These are phyloP conservation scores for Onychomys arenicola DNA, from an alignment of 2,797 vertebrate species.

Conservation along the genomic window DNA sequence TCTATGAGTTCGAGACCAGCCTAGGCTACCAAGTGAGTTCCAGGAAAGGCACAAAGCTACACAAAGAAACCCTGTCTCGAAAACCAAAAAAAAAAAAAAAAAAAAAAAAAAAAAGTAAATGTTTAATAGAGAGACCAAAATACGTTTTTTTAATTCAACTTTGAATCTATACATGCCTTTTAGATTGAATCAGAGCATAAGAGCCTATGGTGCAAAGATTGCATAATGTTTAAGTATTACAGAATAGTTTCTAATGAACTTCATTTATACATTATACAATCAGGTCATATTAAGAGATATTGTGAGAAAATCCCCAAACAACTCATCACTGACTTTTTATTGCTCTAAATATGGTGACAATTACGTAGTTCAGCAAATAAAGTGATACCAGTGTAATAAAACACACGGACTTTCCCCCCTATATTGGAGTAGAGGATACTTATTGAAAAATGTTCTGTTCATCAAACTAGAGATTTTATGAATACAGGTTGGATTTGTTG, in stretches of 20 bases:
- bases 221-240: neutral
- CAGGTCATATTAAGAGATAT: neutral
- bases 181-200: neutral
- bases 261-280: neutral
- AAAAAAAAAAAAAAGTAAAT: too few relatives aligned
- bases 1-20: too few relatives aligned
- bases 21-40: too few relatives aligned
- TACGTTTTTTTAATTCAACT: neutral
- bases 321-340: neutral
- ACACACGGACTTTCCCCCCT: neutral
- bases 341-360: neutral
- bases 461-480: neutral
- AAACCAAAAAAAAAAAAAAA: too few relatives aligned
- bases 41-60: too few relatives aligned
- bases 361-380: neutral
- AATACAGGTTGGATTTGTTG: neutral
- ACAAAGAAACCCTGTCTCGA: too few relatives aligned
- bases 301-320: neutral
- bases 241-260: neutral
- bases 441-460: neutral
- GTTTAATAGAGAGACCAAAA: neutral
- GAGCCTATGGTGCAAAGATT: neutral
- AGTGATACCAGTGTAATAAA: neutral
- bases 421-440: neutral
- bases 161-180: neutral